Evolutionary conservation across 2,888 invertebrate species (phyloP).

Genomic region (Chesias legatella): DNA sequence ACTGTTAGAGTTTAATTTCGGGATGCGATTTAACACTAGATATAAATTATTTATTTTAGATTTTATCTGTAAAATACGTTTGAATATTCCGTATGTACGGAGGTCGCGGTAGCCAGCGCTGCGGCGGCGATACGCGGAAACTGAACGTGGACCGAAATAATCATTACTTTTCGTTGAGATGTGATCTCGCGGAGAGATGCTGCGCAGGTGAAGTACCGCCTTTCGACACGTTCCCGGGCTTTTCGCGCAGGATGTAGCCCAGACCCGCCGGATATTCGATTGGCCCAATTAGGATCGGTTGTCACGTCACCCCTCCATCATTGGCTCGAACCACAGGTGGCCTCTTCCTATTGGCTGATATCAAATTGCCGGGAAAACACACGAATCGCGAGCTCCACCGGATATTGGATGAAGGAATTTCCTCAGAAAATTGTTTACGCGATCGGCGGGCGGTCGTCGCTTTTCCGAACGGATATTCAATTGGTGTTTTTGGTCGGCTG

Average conservation of each 20-base stretch:
- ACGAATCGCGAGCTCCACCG: slow-evolving; percentile 57
- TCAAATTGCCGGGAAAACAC: slow-evolving; percentile 56
- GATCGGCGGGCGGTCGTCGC: slow-evolving; percentile 52
- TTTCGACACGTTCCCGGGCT: slow-evolving; percentile 67
- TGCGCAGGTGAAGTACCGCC: slow-evolving; percentile 66
- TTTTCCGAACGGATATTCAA: slow-evolving; percentile 64
- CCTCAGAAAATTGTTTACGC: slow-evolving; percentile 74
- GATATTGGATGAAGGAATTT: slow-evolving; percentile 71
- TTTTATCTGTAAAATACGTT: slow-evolving; percentile 68
- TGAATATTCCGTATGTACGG: slow-evolving; percentile 62
- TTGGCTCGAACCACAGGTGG: slow-evolving; percentile 45
- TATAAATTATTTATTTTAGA: slow-evolving; percentile 36
- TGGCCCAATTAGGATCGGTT: slow-evolving; percentile 58
- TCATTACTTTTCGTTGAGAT: slow-evolving; percentile 80
- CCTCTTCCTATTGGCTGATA: slow-evolving; percentile 44
- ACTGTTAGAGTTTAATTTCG: slow-evolving; percentile 17
- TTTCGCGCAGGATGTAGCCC: slow-evolving; percentile 70
- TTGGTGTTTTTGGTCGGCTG: slow-evolving; percentile 49
- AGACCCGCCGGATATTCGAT: slow-evolving; percentile 62
- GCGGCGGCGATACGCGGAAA: slow-evolving; percentile 67
- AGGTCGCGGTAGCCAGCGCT: slow-evolving; percentile 63
- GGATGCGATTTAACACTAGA: slow-evolving; percentile 24
- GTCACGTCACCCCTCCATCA: slow-evolving; percentile 45
- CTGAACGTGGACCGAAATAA: slow-evolving; percentile 77
- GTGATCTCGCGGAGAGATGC: slow-evolving; percentile 70